Percentiles rank a stretch among this genome's conserved stretches.
Conservation (phyloP, 2,113 vertebrate genomes). For the Otocyon megalotis region DNA sequence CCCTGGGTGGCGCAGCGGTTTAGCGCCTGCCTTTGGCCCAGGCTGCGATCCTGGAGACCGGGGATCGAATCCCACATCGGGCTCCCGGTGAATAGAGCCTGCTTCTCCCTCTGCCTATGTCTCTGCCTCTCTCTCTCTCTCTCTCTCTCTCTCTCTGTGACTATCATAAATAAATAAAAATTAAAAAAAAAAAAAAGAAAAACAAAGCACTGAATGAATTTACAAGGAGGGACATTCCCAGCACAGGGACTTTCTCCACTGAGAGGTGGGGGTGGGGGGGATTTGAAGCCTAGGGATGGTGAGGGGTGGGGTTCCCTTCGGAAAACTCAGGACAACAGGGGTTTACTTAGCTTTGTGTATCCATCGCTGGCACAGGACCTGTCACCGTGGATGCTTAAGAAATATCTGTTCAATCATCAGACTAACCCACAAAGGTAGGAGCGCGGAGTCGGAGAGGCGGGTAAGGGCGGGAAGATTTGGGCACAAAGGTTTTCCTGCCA, state of each 20-base stretch:
- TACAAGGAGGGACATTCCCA: neutral
- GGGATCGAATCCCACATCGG: too few species aligned
- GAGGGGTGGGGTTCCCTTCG: neutral
- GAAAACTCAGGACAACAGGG: neutral
- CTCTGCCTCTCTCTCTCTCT: too few species aligned
- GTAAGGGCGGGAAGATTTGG: fast-evolving
- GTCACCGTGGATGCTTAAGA: neutral
- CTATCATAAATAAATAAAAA: too few species aligned
- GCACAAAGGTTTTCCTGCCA: slow-evolving; percentile 52
- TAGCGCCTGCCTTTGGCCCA: too few species aligned
- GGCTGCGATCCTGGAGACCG: too few species aligned
- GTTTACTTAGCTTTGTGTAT: neutral
- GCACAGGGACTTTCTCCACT: neutral
- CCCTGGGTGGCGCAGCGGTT: too few species aligned
- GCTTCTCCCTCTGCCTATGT: too few species aligned
- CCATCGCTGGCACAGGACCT: neutral
- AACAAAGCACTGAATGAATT: neutral
- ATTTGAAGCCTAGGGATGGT: neutral
- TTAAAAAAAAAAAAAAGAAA: too few species aligned
- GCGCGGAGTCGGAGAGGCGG: neutral
- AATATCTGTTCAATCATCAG: neutral
- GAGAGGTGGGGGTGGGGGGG: neutral
- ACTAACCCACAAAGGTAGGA: neutral
- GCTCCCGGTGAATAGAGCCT: too few species aligned
- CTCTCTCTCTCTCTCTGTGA: too few species aligned